Percentiles rank a stretch among this genome's conserved stretches.
Evolutionary conservation across 1,140 invertebrate species (phyloP).

Genomic region (Sweltsa coloradensis): DNA sequence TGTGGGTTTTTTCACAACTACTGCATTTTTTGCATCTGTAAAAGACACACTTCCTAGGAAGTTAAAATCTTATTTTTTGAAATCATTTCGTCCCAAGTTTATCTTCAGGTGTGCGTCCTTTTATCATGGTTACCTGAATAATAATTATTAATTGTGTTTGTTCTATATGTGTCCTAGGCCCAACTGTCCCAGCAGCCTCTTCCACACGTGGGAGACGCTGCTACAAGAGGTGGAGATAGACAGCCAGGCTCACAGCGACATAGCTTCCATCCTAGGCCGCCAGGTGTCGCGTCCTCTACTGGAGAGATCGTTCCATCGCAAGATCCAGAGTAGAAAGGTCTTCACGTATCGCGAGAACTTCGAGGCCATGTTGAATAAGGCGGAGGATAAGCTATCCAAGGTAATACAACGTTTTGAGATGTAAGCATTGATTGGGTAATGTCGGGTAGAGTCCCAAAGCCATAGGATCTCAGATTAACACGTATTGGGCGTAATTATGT

Average conservation of each 20-base stretch:
- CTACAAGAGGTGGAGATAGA: conserved; percentile 88
- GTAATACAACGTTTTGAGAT: conserved; percentile 32
- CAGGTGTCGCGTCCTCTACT: conserved; percentile 77
- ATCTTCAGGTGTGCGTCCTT: too few relatives aligned
- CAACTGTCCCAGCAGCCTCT: conserved; percentile 65
- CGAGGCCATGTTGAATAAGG: conserved; percentile 77
- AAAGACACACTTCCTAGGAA: too few relatives aligned
- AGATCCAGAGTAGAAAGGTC: conserved; percentile 83
- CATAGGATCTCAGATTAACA: too few relatives aligned
- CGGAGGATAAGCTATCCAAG: conserved; percentile 78
- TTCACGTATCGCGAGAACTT: conserved; percentile 85
- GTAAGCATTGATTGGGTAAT: neutral
- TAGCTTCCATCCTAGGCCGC: conserved; percentile 67
- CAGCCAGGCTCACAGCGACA: conserved; percentile 78
- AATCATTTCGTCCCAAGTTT: too few relatives aligned
- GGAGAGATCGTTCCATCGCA: conserved; percentile 82
- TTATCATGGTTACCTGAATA: too few relatives aligned
- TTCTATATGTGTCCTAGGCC: too few relatives aligned
- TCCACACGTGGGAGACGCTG: conserved; percentile 83
- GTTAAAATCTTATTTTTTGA: too few relatives aligned
- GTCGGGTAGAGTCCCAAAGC: neutral
- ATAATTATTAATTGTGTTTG: too few relatives aligned
- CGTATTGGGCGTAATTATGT: too few relatives aligned
- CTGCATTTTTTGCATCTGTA: too few relatives aligned
- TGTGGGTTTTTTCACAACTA: too few relatives aligned